These are phyloP conservation scores for Lasioglossum villosulum DNA, from an alignment of 2,888 invertebrate genomes.

Conservation along the genomic window DNA sequence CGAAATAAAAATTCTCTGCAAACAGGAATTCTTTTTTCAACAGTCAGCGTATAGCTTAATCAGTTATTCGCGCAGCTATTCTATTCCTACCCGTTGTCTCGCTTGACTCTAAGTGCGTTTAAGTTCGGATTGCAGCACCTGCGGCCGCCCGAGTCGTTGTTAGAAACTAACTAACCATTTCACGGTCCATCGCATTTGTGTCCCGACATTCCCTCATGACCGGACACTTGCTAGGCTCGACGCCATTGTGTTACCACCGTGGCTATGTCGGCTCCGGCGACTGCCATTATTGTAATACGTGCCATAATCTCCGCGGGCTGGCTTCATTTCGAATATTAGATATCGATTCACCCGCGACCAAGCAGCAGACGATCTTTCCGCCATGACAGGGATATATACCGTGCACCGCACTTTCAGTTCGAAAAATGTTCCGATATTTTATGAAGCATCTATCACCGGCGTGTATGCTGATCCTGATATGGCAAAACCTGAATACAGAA, in stretches of 20 bases:
- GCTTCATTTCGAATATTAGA: slow-evolving; percentile 55
- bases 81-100: slow-evolving; percentile 34
- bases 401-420: neutral
- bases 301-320: slow-evolving; percentile 34
- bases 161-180: slow-evolving; percentile 60
- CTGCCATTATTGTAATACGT: slow-evolving; percentile 66
- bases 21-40: too few species aligned
- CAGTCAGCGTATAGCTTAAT: neutral
- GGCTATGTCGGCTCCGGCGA: slow-evolving; percentile 47
- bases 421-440: slow-evolving; percentile 41
- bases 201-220: slow-evolving; percentile 41
- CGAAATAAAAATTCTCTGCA: too few species aligned
- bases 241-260: slow-evolving; percentile 51
- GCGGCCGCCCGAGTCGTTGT: slow-evolving; percentile 50
- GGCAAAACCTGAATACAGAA: neutral
- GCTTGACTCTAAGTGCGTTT: slow-evolving; percentile 46
- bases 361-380: neutral
- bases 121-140: slow-evolving; percentile 63
- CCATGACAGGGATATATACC: neutral
- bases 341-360: slow-evolving; percentile 32
- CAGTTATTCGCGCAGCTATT: slow-evolving; percentile 23
- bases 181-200: slow-evolving; percentile 52
- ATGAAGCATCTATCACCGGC: slow-evolving; percentile 7
- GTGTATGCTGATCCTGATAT: neutral
- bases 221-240: slow-evolving; percentile 54